Conservation (phyloP, 1,140 invertebrate genomes). For the Musca domestica region DNA sequence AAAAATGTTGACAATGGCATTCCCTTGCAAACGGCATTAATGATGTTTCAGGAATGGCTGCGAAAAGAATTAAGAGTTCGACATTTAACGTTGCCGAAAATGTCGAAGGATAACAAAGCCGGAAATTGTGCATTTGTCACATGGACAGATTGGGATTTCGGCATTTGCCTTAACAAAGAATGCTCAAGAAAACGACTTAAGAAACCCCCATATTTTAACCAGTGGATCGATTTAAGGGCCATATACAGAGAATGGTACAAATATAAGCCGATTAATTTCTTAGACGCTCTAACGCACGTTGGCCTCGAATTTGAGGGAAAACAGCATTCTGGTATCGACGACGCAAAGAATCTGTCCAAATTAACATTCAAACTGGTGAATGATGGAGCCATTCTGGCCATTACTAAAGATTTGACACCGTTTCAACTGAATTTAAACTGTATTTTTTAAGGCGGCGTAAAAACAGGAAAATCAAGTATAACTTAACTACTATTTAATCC, state of each 20-base stretch:
- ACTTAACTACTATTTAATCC: conserved; percentile 1
- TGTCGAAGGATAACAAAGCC: conserved; percentile 36
- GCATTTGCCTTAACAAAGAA: conserved; percentile 56
- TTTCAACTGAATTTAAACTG: conserved; percentile 49
- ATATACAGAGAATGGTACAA: conserved; percentile 55
- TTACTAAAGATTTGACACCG: conserved; percentile 55
- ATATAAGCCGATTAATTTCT: conserved; percentile 55
- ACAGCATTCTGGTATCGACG: conserved; percentile 63
- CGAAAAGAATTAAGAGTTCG: conserved; percentile 47
- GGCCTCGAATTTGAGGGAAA: conserved; percentile 62
- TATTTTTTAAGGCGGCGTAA: conserved; percentile 32
- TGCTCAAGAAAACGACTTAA: conserved; percentile 54
- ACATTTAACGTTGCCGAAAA: conserved; percentile 47
- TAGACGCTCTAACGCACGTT: conserved; percentile 57
- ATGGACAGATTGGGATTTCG: conserved; percentile 59
- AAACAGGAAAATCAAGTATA: not conserved
- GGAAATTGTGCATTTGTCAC: conserved; percentile 55
- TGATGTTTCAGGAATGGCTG: conserved; percentile 56
- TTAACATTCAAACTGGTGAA: conserved; percentile 59
- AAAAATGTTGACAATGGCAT: conserved; percentile 55
- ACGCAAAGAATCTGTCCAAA: conserved; percentile 64
- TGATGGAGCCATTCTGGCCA: conserved; percentile 57
- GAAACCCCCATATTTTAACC: conserved; percentile 52
- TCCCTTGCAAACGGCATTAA: conserved; percentile 52
- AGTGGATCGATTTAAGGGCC: conserved; percentile 55